Percentiles rank a stretch among this genome's conserved stretches.
phyloP scores from a whole-genome alignment of 2,888 invertebrate genomes.

The Cactoblastis cactorum region DNA sequence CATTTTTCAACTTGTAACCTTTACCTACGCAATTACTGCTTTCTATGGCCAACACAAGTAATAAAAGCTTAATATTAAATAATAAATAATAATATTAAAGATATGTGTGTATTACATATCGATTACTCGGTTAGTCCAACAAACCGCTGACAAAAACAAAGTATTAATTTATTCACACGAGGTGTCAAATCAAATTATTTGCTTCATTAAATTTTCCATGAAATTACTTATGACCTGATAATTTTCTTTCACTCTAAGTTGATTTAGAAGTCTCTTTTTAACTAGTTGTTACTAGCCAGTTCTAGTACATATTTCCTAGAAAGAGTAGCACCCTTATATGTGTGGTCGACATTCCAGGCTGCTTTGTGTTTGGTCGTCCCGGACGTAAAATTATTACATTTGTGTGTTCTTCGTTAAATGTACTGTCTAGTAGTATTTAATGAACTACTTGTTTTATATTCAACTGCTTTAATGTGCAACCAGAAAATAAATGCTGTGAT shows the following conservation, averaged over 20 bases:
- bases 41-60: too few species aligned
- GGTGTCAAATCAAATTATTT: conserved; percentile 2
- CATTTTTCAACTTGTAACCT: not conserved
- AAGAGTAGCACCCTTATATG: conserved; percentile 37
- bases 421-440: conserved; percentile 50
- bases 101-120: too few species aligned
- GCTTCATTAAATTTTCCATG: not conserved
- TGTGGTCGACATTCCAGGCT: conserved; percentile 56
- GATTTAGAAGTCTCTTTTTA: not conserved
- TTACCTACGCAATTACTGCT: too few species aligned
- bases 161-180: conserved; percentile 8
- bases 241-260: not conserved
- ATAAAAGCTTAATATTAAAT: too few species aligned
- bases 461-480: conserved; percentile 1
- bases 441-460: conserved; percentile 38
- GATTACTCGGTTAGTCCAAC: conserved; percentile 12
- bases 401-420: conserved; percentile 51
- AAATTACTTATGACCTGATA: not conserved
- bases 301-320: not conserved
- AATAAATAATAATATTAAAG: too few species aligned
- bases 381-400: conserved; percentile 75
- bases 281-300: too few species aligned
- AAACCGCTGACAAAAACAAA: conserved; percentile 7
- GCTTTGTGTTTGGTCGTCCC: conserved; percentile 56
- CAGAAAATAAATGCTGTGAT: too few species aligned